Base-by-base conservation (phyloP, 2,797 vertebrate genomes). In the Gallinago solitaria region DNA sequence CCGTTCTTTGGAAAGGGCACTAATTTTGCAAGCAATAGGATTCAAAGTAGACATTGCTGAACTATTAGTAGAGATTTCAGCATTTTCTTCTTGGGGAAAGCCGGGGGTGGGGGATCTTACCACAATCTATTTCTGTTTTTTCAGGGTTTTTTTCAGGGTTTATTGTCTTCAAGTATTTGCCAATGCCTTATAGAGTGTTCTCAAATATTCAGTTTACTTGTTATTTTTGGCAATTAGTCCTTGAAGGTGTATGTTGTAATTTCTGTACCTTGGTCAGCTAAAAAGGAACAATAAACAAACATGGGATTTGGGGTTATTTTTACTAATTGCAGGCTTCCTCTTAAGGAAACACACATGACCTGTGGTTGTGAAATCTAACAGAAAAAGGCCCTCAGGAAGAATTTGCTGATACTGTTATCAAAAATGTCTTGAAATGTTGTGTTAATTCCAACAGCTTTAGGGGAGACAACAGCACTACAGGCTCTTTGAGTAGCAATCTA, bases 251-350 rank as follows among this genome's bases (percentile, higher is more conserved):
- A 43, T 35, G 56, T 76, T 91, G 32, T 45, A 8, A 77, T 74
- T 85, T 77, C 48, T 87, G 51, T n/a, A 85, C 60, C 48, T 65
- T 90, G 88, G 60, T 74, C 71, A 90, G 64, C 78, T 95, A 50
- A 79, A 92, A 90, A 59, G 15, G 25, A 88, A 32, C 57, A 67
- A 47, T 25, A 83, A 88, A 60, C 24, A 85, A 94, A 63, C 14
- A 33, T 20, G 43, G 8, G 13, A 56, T 89, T 90, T 63, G 19
- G 51, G 27, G 39, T 61, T 81, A n/a, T 51, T 93, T 90, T 80
- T 93, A 47, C 23, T 92, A 94, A 89, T 71, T 74, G n/a, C 35
- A 87, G 43, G 24, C 45, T 84, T 87, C 23, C 25, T 84, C 47
- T 91, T 65, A 91, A 75, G 76, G 61, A 82, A 82, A 25, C 6